These are phyloP conservation scores for Cotesia vestalis DNA, from an alignment of 1,140 invertebrate genomes.

Conservation along the genomic window DNA sequence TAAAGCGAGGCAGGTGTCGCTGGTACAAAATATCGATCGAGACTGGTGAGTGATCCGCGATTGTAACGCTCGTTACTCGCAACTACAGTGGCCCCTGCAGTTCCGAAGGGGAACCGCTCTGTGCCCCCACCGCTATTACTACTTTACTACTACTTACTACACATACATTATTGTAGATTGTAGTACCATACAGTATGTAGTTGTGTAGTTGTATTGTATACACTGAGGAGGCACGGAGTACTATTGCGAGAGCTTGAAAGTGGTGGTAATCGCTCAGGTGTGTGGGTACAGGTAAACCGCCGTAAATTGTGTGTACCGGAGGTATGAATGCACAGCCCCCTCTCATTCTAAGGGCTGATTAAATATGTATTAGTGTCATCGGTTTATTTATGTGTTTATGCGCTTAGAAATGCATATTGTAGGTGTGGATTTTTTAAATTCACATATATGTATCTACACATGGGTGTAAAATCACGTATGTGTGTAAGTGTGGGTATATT, in stretches of 20 bases:
- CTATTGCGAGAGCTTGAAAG: too few species aligned
- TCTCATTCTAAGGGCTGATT: constrained; percentile 13
- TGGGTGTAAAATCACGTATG: too few species aligned
- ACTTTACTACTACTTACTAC: constrained; percentile 26
- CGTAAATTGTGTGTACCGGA: neutral
- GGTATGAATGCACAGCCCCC: neutral
- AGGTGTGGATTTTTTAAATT: neutral
- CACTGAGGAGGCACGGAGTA: too few species aligned
- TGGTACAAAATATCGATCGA: constrained; percentile 39
- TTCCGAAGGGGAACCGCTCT: constrained; percentile 27
- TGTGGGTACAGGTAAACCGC: neutral
- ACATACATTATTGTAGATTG: neutral
- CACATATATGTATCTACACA: neutral
- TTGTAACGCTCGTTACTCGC: constrained; percentile 32
- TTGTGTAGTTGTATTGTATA: too few species aligned
- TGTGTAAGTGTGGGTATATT: too few species aligned
- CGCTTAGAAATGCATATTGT: constrained; percentile 8
- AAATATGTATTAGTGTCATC: constrained; percentile 31
- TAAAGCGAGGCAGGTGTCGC: constrained; percentile 34
- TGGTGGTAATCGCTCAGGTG: too few species aligned
- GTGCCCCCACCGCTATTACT: constrained; percentile 16
- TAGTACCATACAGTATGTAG: neutral
- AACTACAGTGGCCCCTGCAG: constrained; percentile 35
- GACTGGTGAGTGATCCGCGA: constrained; percentile 39
- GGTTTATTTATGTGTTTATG: constrained; percentile 30